These are phyloP conservation scores for Paragorgia papillata DNA, from an alignment of 92 coral and sea anemone genomes.

Conservation along the genomic window DNA sequence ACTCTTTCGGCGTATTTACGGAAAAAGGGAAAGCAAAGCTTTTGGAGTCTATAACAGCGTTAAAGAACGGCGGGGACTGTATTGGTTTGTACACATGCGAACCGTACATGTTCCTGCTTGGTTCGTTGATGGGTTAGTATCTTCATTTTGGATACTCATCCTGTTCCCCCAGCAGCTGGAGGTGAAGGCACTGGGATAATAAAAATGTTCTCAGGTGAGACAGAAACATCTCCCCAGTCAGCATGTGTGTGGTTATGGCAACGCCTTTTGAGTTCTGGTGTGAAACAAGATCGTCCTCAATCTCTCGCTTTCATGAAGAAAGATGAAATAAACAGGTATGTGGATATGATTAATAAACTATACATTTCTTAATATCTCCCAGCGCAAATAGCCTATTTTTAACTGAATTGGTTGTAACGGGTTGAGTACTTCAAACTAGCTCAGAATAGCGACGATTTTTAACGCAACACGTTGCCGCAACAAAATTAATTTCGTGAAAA, in stretches of 20 bases:
- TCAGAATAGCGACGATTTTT: no score
- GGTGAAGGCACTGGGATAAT: not conserved
- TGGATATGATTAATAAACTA: no score
- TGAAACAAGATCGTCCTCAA: not conserved
- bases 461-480: no score
- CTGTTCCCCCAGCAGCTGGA: slow-evolving; percentile 43
- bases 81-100: slow-evolving; percentile 47
- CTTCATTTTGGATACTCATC: slow-evolving; percentile 54
- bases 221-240: not conserved
- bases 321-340: not conserved
- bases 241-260: slow-evolving; percentile 45
- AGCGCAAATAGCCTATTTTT: no score
- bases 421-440: no score
- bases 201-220: not conserved
- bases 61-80: slow-evolving; percentile 10
- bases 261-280: slow-evolving; percentile 44
- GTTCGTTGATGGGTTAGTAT: slow-evolving; percentile 23
- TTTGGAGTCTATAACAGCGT: slow-evolving; percentile 13
- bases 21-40: slow-evolving; percentile 47
- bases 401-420: no score
- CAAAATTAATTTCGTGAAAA: no score
- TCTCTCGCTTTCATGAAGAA: slow-evolving; percentile 30
- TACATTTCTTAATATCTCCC: no score
- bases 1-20: slow-evolving; percentile 40
- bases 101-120: slow-evolving; percentile 41